These are phyloP conservation scores for Heliconius aoede DNA, from an alignment of 2,888 invertebrate species.

Conservation along the genomic window DNA sequence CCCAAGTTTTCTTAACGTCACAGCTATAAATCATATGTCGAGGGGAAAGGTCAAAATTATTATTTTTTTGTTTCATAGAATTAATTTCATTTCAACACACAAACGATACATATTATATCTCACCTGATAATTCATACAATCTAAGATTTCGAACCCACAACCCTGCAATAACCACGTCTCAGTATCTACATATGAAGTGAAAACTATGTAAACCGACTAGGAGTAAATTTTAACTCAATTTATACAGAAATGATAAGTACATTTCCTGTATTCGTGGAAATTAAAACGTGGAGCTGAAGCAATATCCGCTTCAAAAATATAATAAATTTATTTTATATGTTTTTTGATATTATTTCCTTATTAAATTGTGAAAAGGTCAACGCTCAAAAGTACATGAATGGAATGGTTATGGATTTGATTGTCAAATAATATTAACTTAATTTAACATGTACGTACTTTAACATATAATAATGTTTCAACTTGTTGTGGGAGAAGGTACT, in stretches of 20 bases:
- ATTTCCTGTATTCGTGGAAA: constrained; percentile 31
- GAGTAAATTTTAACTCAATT: constrained; percentile 31
- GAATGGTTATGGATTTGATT: background rate
- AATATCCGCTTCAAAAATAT: constrained; percentile 15
- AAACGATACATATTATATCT: background rate
- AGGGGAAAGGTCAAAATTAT: no score
- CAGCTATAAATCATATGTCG: no score
- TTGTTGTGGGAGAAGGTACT: background rate
- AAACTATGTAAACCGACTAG: constrained; percentile 1
- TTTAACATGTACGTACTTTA: background rate
- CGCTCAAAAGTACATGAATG: background rate
- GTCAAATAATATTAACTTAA: background rate
- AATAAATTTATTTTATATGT: background rate
- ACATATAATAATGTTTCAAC: background rate
- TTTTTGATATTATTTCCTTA: constrained; percentile 21
- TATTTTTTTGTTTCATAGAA: no score
- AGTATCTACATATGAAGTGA: background rate
- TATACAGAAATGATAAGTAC: constrained; percentile 5
- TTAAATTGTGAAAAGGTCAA: constrained; percentile 5
- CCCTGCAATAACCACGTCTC: background rate
- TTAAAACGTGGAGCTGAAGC: constrained; percentile 5
- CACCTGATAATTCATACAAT: background rate
- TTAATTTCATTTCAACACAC: no score
- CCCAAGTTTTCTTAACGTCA: background rate
- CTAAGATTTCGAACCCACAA: background rate